Percentiles rank a stretch among this genome's conserved stretches.
Conservation (phyloP, 2,797 vertebrate genomes). For the Microctenopoma stevenorrisi region DNA sequence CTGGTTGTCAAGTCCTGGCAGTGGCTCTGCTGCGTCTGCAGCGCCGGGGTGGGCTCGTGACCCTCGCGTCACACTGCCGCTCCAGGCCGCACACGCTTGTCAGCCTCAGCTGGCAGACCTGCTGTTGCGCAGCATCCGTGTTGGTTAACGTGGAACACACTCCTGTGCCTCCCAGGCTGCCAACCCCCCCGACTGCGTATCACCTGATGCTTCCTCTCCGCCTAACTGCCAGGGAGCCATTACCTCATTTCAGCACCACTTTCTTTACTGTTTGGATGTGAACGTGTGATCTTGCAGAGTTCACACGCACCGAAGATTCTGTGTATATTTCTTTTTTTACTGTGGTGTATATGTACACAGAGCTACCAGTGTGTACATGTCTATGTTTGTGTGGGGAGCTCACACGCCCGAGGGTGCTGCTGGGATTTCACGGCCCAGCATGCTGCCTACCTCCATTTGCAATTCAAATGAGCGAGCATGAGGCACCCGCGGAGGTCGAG, state of each 20-base stretch:
- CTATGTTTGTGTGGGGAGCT: slow-evolving; percentile 48
- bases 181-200: slow-evolving; percentile 5
- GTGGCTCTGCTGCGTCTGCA: slow-evolving; percentile 14
- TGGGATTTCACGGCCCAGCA: slow-evolving; percentile 65
- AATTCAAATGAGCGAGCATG: slow-evolving; percentile 74
- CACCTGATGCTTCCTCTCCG: slow-evolving; percentile 39
- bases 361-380: slow-evolving; percentile 35
- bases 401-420: slow-evolving; percentile 48
- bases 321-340: neutral
- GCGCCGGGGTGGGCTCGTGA: slow-evolving; percentile 22
- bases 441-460: slow-evolving; percentile 72
- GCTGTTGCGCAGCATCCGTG: slow-evolving; percentile 40
- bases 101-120: slow-evolving; percentile 30
- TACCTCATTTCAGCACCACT: slow-evolving; percentile 28
- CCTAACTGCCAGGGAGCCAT: slow-evolving; percentile 28
- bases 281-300: slow-evolving; percentile 4
- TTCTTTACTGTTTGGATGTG: slow-evolving; percentile 2
- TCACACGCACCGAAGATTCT: slow-evolving; percentile 4
- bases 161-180: slow-evolving; percentile 22
- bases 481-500: slow-evolving; percentile 48
- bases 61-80: slow-evolving; percentile 23
- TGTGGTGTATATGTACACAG: slow-evolving; percentile 17
- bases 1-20: neutral
- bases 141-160: slow-evolving; percentile 29
- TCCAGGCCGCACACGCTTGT: slow-evolving; percentile 12